Base-by-base conservation (phyloP, 2,888 invertebrate species). In the Drosophila hamatofila region DNA sequence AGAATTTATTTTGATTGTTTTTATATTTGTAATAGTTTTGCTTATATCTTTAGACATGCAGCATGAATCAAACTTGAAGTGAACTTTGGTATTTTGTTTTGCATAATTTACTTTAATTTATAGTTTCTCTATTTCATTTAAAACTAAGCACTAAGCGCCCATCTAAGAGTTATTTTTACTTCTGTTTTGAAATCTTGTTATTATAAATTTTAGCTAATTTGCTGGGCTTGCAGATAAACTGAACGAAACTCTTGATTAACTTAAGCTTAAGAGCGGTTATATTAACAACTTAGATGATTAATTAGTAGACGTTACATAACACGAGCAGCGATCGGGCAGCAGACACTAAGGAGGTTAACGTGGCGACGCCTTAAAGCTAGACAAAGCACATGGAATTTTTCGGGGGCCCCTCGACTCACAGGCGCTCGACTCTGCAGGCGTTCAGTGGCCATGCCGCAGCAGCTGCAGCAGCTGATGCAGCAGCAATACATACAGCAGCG, bases 301-400 rank as follows among this genome's bases (percentile, higher is more conserved):
- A 59, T 49, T 70, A 66, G 73, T 66, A 75, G 55, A 73, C 48
- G 35, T 62, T 51, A 71, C 44, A 55, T 49, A 55, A 70, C 48
- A 70, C 61, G 55, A 71, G 72, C 49, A 72, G 70, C 62, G 51
- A 62, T 72, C 33, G 55, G 18, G 37, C 46, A 72, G 84, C 85
- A 87, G 68, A 77, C 65, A 66, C 42, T 51, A 57, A 57, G 35
- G 60, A 64, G 80, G 72, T 55, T 56, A 54, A 37, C 39, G 46
- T 30, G 75, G 60, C 62, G 57, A 58, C 60, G 54, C 46, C 85
- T 89, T 84, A 86, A 80, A 87, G 84, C 89, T 88, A 76, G 42
- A 72, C 76, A 84, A 87, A 84, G 85, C 88, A 84, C 82, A 74
- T 64, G 62, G 79, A 60, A 42, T 54, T 52, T 35, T 49, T 48